Base-by-base conservation (phyloP, 2,888 invertebrate species). In the Mythimna pallens region DNA sequence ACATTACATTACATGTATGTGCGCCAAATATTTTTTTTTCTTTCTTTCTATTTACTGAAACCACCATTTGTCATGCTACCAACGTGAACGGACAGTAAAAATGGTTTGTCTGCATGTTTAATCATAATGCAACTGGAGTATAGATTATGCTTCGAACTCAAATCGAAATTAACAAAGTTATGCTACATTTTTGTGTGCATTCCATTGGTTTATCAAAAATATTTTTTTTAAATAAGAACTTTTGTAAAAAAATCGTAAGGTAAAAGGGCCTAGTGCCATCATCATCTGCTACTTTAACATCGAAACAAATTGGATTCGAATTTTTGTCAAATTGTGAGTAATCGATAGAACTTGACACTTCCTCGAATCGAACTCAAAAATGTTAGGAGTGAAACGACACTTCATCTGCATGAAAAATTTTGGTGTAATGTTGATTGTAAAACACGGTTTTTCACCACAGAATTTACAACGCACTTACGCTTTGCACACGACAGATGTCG, bases 401-500 rank as follows among this genome's bases (percentile, higher is more conserved):
- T 17, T 40, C 30, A 59, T 59, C 17, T 76, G 80, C 80, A 76
- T 80, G 63, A 50, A 30, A 59, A 59, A 3, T 54, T 17, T 20
- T 54, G 63, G 80, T 64, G 52, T 55, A 59, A 71, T 63, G n/a
- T 79, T 69, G 20, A 58, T 43, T 36, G 30, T 64, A 36, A 59
- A 62, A 34, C 80, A 77, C 58, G 57, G 47, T 63, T 68, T 79
- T 30, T 52, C 20, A 47, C 12, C 43, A 52, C 59, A 40, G 30
- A 54, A 57, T 30, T 67, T 34, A 67, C 34, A 57, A 58, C 17
- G 78, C 79, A 76, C 70, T 69, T 73, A 63, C 50, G 81, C 76
- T 81, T 71, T 65, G 71, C 68, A 76, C 69, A 73, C 65, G 67
- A 72, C 54, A 76, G 67, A 71, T 80, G 68, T 78, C 64, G 74